These are phyloP conservation scores for Tanaodytes sp. DNA, from an alignment of 2,888 invertebrate species.

Conservation along the genomic window DNA sequence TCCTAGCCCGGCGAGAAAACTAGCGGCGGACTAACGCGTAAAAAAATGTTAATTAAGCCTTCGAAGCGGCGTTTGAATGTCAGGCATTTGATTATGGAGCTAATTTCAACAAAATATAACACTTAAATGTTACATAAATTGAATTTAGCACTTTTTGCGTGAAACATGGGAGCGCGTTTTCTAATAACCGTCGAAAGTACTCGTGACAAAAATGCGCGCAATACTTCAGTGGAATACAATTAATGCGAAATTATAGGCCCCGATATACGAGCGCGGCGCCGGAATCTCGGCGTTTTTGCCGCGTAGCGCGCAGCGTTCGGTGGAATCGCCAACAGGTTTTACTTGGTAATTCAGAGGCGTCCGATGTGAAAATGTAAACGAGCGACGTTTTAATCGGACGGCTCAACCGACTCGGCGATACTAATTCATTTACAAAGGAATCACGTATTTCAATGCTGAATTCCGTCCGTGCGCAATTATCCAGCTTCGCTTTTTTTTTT, in stretches of 20 bases:
- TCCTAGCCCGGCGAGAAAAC: too few species aligned
- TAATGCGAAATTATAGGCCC: slow-evolving; percentile 34
- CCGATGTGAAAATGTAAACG: slow-evolving; percentile 16
- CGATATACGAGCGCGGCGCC: slow-evolving; percentile 4
- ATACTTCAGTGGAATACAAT: slow-evolving; percentile 28
- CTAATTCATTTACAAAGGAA: slow-evolving; percentile 38
- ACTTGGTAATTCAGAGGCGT: slow-evolving; percentile 21
- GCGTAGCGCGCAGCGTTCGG: slow-evolving; percentile 1
- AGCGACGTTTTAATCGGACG: slow-evolving; percentile 32
- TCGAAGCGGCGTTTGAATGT: slow-evolving; percentile 1
- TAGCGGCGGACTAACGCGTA: not conserved
- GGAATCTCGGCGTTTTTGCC: slow-evolving; percentile 23
- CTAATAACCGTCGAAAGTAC: slow-evolving; percentile 23
- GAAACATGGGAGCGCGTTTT: slow-evolving; percentile 8
- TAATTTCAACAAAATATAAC: slow-evolving; percentile 35
- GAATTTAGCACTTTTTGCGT: slow-evolving; percentile 16
- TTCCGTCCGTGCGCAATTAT: slow-evolving; percentile 31
- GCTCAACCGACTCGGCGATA: slow-evolving; percentile 18
- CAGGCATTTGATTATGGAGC: slow-evolving; percentile 14
- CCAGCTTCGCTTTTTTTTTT: slow-evolving; percentile 25
- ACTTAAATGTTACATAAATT: slow-evolving; percentile 29
- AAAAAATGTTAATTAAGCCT: slow-evolving; percentile 22
- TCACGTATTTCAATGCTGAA: slow-evolving; percentile 41
- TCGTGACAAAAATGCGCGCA: slow-evolving; percentile 28
- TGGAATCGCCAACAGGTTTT: slow-evolving; percentile 24